phyloP scores from a whole-genome alignment of 1,140 invertebrate genomes.

The Aricia agestis region DNA sequence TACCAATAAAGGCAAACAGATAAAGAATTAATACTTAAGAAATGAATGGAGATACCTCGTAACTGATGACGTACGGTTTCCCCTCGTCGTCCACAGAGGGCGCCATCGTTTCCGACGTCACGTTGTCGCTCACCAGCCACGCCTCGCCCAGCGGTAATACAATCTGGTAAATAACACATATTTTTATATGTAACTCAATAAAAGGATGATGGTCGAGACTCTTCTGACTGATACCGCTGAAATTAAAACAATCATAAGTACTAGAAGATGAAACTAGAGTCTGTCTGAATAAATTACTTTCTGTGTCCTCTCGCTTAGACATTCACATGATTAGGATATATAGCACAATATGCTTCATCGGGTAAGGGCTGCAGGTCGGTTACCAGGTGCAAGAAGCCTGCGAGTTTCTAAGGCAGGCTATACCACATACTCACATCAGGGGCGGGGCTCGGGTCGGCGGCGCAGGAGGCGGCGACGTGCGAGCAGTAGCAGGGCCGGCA shows the following conservation, averaged over 20 bases:
- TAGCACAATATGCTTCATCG: no score
- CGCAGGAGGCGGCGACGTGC: conserved; percentile 85
- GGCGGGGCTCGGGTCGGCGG: conserved; percentile 41
- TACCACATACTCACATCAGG: conserved; percentile 38
- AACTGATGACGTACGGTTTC: conserved; percentile 56
- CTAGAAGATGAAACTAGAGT: no score
- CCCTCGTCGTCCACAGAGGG: conserved; percentile 53
- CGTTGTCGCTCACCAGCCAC: conserved; percentile 51
- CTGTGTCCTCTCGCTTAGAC: no score
- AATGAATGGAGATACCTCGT: conserved; percentile 41
- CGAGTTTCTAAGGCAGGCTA: no score
- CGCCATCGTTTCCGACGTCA: conserved; percentile 44
- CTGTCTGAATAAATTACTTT: no score
- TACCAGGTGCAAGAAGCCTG: no score
- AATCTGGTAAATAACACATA: conserved; percentile 36
- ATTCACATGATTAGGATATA: no score
- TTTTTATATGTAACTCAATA: not conserved
- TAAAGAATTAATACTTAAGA: no score
- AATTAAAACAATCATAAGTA: no score
- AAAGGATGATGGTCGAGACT: not conserved
- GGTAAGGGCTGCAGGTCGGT: no score
- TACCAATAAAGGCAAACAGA: no score
- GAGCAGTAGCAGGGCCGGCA: conserved; percentile 96
- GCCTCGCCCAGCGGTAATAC: conserved; percentile 52
- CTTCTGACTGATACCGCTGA: no score